These are phyloP conservation scores for Syncerus caffer DNA, from an alignment of 2,797 vertebrate genomes.

Conservation along the genomic window DNA sequence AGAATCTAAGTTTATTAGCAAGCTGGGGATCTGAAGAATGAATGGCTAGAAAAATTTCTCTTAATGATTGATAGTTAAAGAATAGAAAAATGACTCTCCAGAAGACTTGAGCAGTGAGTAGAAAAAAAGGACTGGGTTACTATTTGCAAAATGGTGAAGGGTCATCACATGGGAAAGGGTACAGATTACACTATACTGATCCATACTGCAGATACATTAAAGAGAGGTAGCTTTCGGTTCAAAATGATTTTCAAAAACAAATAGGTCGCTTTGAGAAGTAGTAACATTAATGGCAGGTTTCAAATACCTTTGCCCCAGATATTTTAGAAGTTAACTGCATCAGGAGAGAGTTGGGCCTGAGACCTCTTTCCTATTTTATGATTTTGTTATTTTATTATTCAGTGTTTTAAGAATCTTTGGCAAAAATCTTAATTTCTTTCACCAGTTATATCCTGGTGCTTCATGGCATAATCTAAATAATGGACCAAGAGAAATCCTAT, in stretches of 20 bases:
- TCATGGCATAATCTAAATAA: neutral
- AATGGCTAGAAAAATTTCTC: neutral
- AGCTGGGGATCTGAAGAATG: neutral
- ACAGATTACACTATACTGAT: neutral
- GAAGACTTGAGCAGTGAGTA: neutral
- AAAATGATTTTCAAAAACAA: slow-evolving; percentile 10
- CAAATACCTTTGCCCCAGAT: neutral
- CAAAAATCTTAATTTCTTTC: neutral
- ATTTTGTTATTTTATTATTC: neutral
- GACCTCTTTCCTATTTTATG: neutral
- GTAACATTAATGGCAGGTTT: neutral
- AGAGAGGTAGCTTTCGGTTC: neutral
- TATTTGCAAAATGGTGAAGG: neutral
- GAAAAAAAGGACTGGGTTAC: neutral
- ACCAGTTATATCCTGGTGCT: neutral
- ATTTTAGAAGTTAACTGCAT: neutral
- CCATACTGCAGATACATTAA: neutral
- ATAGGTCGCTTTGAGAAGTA: neutral
- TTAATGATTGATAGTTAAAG: neutral
- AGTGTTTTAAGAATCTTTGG: neutral
- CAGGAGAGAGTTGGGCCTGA: neutral
- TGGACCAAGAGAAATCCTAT: neutral
- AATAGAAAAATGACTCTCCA: neutral
- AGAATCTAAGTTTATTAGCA: neutral
- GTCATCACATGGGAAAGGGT: neutral